phyloP scores from a whole-genome alignment of 2,888 invertebrate genomes.

The Mermis nigrescens region DNA sequence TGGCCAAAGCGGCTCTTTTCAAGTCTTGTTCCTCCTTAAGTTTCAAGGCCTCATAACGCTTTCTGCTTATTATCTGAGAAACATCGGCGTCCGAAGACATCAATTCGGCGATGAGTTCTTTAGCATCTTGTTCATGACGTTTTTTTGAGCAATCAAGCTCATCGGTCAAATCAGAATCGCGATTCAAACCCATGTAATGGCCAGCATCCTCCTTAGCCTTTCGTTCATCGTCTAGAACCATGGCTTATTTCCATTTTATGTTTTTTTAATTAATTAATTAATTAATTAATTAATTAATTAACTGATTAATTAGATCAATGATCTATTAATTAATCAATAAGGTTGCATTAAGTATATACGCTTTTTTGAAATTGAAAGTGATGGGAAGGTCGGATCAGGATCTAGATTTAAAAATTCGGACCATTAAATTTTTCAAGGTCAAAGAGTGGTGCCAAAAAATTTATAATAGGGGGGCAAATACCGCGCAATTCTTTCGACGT shows the following conservation, averaged over 20 bases:
- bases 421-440: too few relatives aligned
- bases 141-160: background rate
- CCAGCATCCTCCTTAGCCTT: conserved; percentile 17
- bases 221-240: conserved; percentile 20
- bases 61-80: background rate
- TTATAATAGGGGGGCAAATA: too few relatives aligned
- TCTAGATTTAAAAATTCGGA: too few relatives aligned
- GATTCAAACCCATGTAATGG: too few relatives aligned
- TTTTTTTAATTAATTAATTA: background rate
- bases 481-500: too few relatives aligned
- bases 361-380: too few relatives aligned
- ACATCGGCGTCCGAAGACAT: conserved; percentile 60
- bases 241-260: background rate
- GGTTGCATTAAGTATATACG: too few relatives aligned
- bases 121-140: conserved; percentile 15
- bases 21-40: background rate
- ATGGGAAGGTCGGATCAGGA: too few relatives aligned
- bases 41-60: background rate
- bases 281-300: too few relatives aligned
- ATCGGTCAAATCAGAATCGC: background rate
- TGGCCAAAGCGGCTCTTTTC: background rate
- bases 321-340: too few relatives aligned
- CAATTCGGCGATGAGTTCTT: conserved; percentile 78
- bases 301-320: too few relatives aligned
- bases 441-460: too few relatives aligned